phyloP scores from a whole-genome alignment of 1,140 invertebrate genomes.

The Hyles vespertilio region DNA sequence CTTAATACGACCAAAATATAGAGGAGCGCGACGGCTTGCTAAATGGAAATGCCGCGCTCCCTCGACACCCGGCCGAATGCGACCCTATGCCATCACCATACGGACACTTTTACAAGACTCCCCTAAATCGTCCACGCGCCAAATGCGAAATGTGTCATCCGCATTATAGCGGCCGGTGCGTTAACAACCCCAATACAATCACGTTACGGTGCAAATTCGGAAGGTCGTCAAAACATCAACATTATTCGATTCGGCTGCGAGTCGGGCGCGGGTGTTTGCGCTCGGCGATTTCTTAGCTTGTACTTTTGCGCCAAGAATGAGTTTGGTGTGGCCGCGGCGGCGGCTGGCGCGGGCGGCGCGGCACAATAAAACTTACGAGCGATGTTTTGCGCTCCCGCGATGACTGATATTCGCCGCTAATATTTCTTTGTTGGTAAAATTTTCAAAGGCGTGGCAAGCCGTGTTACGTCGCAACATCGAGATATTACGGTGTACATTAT shows the following conservation, averaged over 20 bases:
- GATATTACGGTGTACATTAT: no score
- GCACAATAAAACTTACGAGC: constrained; percentile 61
- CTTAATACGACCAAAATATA: constrained; percentile 62
- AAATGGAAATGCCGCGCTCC: constrained; percentile 42
- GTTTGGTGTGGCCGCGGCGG: constrained; percentile 42
- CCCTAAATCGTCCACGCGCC: constrained; percentile 33
- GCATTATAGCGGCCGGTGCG: constrained; percentile 41
- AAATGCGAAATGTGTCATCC: constrained; percentile 50
- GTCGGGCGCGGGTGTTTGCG: constrained; percentile 29
- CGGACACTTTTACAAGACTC: constrained; percentile 30
- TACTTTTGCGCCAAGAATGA: constrained; percentile 45
- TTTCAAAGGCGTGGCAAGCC: constrained; percentile 34
- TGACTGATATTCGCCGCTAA: constrained; percentile 53
- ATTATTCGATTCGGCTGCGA: constrained; percentile 56
- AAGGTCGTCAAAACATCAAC: constrained; percentile 51
- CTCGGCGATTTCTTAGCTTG: constrained; percentile 47
- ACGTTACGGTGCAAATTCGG: constrained; percentile 57
- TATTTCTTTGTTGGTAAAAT: constrained; percentile 52
- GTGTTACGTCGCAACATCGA: no score
- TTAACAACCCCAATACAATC: constrained; percentile 51
- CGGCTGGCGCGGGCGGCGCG: constrained; percentile 20
- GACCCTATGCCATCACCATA: constrained; percentile 31
- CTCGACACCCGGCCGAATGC: constrained; percentile 19
- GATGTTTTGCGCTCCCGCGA: constrained; percentile 57
- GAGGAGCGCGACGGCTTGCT: constrained; percentile 45